Evolutionary conservation across 2,797 vertebrate genomes (phyloP).

Genomic region (Lemur catta): DNA sequence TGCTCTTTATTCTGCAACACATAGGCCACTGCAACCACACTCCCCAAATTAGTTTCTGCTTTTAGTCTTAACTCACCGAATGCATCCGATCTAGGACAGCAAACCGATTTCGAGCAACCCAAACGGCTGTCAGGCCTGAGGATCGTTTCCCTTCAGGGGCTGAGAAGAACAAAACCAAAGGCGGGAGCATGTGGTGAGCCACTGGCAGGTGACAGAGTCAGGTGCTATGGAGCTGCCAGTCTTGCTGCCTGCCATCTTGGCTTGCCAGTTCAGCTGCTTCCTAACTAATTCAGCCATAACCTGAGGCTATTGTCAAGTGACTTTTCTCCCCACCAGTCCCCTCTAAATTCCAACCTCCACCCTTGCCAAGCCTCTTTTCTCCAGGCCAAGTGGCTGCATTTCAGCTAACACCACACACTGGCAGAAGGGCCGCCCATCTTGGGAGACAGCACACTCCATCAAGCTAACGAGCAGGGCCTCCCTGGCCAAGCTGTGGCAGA

Average conservation of each 20-base stretch:
- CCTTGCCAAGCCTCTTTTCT: conserved; percentile 74
- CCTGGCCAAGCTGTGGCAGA: conserved; percentile 73
- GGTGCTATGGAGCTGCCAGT: conserved; percentile 63
- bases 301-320: conserved; percentile 70
- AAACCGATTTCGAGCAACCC: conserved; percentile 97
- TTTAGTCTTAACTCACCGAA: conserved; percentile 88
- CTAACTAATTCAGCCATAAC: conserved; percentile 75
- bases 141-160: conserved; percentile 97
- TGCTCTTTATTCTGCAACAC: not conserved
- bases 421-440: conserved; percentile 62
- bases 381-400: conserved; percentile 71
- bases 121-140: conserved; percentile 96
- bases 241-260: conserved; percentile 67
- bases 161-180: conserved; percentile 76
- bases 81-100: conserved; percentile 98
- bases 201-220: conserved; percentile 71
- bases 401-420: conserved; percentile 64
- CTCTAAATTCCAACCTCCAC: conserved; percentile 54
- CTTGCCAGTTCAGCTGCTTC: conserved; percentile 73
- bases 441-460: conserved; percentile 77
- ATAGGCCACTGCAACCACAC: not conserved
- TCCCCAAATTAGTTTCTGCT: not conserved
- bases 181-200: conserved; percentile 55
- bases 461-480: conserved; percentile 79
- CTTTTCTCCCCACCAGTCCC: conserved; percentile 54